phyloP scores from a whole-genome alignment of 2,113 vertebrate species.

The Corythornis cristatus region DNA sequence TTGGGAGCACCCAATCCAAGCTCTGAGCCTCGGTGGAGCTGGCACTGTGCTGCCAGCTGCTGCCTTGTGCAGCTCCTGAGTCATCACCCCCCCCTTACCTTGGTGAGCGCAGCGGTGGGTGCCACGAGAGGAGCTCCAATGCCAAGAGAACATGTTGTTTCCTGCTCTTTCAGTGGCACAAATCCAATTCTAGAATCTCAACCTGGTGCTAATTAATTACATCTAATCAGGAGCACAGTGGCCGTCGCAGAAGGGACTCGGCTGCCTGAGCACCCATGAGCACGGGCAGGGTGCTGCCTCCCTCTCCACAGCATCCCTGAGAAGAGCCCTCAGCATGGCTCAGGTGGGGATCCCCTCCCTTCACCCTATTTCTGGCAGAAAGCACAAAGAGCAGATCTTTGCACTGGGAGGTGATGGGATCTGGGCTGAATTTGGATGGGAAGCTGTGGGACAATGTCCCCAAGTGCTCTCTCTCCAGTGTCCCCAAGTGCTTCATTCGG shows the following conservation, averaged over 20 bases:
- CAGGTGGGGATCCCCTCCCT: accelerated
- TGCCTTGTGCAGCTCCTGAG: background rate
- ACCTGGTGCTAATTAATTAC: conserved; percentile 19
- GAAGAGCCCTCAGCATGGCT: background rate
- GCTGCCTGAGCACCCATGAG: background rate
- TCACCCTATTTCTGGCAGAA: background rate
- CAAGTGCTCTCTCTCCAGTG: accelerated
- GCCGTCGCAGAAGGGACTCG: background rate
- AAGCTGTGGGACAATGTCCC: background rate
- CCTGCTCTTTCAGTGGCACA: background rate
- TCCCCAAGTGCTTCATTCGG: background rate
- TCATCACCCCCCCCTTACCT: background rate
- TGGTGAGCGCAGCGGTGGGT: accelerated
- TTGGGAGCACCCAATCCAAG: accelerated
- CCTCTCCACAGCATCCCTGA: background rate
- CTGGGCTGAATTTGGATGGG: background rate
- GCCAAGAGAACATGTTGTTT: conserved; percentile 3
- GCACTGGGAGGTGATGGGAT: background rate
- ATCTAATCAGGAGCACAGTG: background rate
- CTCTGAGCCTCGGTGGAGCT: accelerated
- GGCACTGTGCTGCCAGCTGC: background rate
- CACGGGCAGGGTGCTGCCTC: background rate
- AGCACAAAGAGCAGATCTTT: background rate
- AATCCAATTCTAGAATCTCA: background rate
- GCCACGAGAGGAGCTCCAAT: background rate